Evolutionary conservation across 2,888 invertebrate species (phyloP).

Genomic region (Andrena camellia): DNA sequence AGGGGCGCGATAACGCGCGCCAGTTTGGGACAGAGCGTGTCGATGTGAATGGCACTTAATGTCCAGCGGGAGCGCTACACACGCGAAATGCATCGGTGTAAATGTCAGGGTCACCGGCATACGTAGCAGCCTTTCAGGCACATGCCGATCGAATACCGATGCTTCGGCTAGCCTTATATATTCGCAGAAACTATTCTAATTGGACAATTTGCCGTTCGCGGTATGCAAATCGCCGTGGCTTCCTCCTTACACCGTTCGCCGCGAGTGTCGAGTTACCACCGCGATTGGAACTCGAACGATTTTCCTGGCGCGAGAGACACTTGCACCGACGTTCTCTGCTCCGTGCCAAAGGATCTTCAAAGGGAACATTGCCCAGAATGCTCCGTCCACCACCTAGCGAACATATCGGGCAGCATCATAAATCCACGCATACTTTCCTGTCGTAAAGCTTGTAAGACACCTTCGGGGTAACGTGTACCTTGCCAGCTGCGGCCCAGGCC

Average conservation of each 20-base stretch:
- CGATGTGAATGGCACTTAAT: constrained; percentile 67
- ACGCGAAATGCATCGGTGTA: constrained; percentile 76
- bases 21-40: background rate
- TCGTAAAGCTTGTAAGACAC: background rate
- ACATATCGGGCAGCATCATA: background rate
- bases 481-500: background rate
- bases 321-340: background rate
- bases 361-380: background rate
- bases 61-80: constrained; percentile 47
- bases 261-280: no score
- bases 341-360: background rate
- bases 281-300: no score
- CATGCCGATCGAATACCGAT: constrained; percentile 74
- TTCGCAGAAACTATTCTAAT: constrained; percentile 7
- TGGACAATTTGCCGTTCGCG: background rate
- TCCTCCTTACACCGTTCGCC: no score
- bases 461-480: background rate
- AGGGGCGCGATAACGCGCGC: background rate
- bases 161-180: constrained; percentile 49
- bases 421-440: background rate
- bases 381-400: background rate
- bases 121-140: constrained; percentile 63
- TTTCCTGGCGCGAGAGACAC: no score
- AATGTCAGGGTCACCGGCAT: constrained; percentile 77
- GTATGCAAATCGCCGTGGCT: background rate